Percentiles rank a stretch among this genome's conserved stretches.
Conservation (phyloP, 2,113 vertebrate genomes). For the Ammospiza caudacuta region DNA sequence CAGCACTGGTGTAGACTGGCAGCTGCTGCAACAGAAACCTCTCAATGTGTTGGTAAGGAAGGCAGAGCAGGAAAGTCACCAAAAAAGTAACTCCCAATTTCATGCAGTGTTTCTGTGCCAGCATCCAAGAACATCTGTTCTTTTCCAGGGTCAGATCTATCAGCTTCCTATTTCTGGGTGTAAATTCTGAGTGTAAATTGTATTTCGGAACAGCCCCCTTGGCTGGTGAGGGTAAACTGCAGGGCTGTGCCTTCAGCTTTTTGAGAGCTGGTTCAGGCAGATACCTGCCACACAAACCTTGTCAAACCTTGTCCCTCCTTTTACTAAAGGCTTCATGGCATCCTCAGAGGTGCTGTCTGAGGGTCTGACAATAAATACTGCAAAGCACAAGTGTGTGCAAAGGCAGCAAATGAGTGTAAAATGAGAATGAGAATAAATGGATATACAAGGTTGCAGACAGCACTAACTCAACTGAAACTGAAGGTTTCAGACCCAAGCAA, state of each 20-base stretch:
- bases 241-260: background rate
- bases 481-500: background rate
- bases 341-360: background rate
- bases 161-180: background rate
- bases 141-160: background rate
- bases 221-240: background rate
- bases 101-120: background rate
- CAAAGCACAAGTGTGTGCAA: background rate
- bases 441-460: background rate
- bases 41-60: background rate
- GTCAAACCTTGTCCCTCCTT: background rate
- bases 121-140: background rate
- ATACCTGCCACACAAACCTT: background rate
- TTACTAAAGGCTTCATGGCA: background rate
- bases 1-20: background rate
- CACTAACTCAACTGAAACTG: background rate
- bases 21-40: background rate
- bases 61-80: background rate
- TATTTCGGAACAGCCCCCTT: background rate
- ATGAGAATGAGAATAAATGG: background rate
- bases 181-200: background rate
- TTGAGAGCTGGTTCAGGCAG: background rate
- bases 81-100: background rate
- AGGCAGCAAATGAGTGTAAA: background rate
- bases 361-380: background rate